phyloP scores from a whole-genome alignment of 2,888 invertebrate genomes.

The Drosophila villosipedis region DNA sequence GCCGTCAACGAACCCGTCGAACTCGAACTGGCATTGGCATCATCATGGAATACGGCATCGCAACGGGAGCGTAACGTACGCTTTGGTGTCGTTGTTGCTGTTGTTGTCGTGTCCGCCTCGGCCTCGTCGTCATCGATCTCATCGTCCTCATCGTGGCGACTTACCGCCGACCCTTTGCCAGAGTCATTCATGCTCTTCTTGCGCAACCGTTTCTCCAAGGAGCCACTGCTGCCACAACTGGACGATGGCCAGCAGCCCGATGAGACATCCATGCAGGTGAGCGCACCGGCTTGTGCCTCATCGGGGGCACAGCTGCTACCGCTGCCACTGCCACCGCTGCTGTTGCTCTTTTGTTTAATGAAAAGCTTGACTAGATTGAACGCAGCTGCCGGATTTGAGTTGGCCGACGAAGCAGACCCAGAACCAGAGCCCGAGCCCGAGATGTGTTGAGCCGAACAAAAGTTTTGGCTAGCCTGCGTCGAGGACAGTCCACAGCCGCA shows the following conservation, averaged over 20 bases:
- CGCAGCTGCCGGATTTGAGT: conserved; percentile 89
- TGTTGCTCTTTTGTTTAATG: conserved; percentile 94
- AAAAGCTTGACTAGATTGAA: conserved; percentile 94
- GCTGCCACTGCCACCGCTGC: conserved; percentile 72
- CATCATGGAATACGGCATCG: conserved; percentile 78
- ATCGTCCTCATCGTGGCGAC: conserved; percentile 85
- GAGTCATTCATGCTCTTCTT: conserved; percentile 86
- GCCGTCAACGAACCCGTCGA: conserved; percentile 81
- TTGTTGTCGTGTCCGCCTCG: conserved; percentile 26
- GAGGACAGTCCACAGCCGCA: conserved; percentile 68
- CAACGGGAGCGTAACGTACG: conserved; percentile 57
- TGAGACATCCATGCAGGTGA: conserved; percentile 91
- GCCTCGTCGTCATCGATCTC: conserved; percentile 71
- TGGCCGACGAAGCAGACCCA: conserved; percentile 77
- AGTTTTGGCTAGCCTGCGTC: conserved; percentile 73
- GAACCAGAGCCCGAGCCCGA: conserved; percentile 75
- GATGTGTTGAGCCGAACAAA: conserved; percentile 68
- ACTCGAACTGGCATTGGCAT: conserved; percentile 75
- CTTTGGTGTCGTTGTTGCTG: conserved; percentile 46
- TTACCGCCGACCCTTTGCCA: conserved; percentile 85
- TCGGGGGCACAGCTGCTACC: conserved; percentile 87
- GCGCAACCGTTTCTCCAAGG: conserved; percentile 83
- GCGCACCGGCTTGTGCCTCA: conserved; percentile 79
- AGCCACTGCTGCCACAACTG: conserved; percentile 84
- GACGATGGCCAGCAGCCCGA: conserved; percentile 91